Percentiles rank a stretch among this genome's conserved stretches.
These are phyloP conservation scores for Arothron firmamentum DNA, from an alignment of 2,113 vertebrate genomes.

Conservation along the genomic window DNA sequence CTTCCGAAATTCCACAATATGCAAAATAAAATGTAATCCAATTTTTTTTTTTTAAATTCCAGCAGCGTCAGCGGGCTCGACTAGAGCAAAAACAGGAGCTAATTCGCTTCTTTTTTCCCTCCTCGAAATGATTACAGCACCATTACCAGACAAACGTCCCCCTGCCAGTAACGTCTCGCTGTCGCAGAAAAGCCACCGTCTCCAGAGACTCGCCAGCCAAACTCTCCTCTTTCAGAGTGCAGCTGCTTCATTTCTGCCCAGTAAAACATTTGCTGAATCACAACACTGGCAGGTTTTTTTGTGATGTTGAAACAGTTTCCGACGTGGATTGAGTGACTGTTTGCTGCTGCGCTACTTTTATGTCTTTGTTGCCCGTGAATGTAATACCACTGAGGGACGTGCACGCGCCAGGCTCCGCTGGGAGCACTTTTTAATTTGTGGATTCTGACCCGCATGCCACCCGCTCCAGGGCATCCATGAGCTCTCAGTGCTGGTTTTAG, in stretches of 20 bases:
- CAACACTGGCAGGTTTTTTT: constrained; percentile 31
- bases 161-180: constrained; percentile 49
- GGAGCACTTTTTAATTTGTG: constrained; percentile 70
- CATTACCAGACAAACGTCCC: constrained; percentile 54
- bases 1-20: too few species aligned
- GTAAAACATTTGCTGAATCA: constrained; percentile 63
- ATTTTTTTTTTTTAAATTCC: too few species aligned
- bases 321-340: constrained; percentile 44
- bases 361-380: constrained; percentile 60
- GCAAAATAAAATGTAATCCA: too few species aligned
- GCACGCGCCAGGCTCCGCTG: constrained; percentile 48
- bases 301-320: constrained; percentile 39
- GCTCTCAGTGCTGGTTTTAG: constrained; percentile 54
- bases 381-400: constrained; percentile 42
- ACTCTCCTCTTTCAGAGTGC: constrained; percentile 60
- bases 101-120: constrained; percentile 48
- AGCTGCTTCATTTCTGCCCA: constrained; percentile 59
- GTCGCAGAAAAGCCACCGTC: constrained; percentile 50
- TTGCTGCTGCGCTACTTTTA: constrained; percentile 43
- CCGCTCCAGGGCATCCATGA: constrained; percentile 65
- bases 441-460: constrained; percentile 65
- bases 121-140: constrained; percentile 47
- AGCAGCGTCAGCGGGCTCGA: constrained; percentile 13
- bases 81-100: constrained; percentile 49
- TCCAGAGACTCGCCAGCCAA: constrained; percentile 56